Conservation (phyloP, 2,797 vertebrate genomes). For the Aplochiton taeniatus region DNA sequence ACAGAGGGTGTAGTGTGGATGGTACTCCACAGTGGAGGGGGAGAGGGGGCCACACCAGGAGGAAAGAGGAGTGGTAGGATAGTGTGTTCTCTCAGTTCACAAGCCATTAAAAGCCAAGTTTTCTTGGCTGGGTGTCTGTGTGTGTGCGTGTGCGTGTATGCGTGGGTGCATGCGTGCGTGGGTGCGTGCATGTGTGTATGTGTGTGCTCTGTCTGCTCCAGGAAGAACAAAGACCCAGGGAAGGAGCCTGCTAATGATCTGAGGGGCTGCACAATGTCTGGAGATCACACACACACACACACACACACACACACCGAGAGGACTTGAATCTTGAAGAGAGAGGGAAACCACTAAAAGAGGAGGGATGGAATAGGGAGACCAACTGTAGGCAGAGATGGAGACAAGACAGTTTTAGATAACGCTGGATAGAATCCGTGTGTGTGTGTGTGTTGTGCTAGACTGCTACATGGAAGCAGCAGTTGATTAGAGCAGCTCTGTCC, state of each 20-base stretch:
- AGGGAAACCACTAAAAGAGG: slow-evolving; percentile 9
- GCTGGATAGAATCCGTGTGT: too few species aligned
- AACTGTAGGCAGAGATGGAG: not conserved
- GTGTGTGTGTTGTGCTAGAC: too few species aligned
- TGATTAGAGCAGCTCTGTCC: too few species aligned
- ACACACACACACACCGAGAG: slow-evolving; percentile 4
- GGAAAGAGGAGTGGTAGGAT: not conserved
- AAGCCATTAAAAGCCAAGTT: too few species aligned
- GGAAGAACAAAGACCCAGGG: slow-evolving; percentile 54
- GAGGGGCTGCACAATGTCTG: slow-evolving; percentile 57
- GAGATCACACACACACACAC: slow-evolving; percentile 54
- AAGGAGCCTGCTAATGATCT: slow-evolving; percentile 59
- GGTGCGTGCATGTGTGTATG: too few species aligned
- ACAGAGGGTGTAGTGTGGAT: too few species aligned
- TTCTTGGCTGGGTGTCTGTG: not conserved
- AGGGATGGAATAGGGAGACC: slow-evolving; percentile 11
- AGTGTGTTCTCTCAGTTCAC: too few species aligned
- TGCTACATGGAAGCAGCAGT: too few species aligned
- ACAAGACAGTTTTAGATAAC: too few species aligned
- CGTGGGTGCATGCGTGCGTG: slow-evolving; percentile 1
- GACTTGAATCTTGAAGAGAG: slow-evolving; percentile 21
- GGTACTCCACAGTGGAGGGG: too few species aligned
- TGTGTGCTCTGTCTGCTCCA: slow-evolving; percentile 42
- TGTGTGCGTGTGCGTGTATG: slow-evolving; percentile 3
- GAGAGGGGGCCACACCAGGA: too few species aligned